These are phyloP conservation scores for Argyrosomus regius DNA, from an alignment of 2,797 vertebrate species.

Conservation along the genomic window DNA sequence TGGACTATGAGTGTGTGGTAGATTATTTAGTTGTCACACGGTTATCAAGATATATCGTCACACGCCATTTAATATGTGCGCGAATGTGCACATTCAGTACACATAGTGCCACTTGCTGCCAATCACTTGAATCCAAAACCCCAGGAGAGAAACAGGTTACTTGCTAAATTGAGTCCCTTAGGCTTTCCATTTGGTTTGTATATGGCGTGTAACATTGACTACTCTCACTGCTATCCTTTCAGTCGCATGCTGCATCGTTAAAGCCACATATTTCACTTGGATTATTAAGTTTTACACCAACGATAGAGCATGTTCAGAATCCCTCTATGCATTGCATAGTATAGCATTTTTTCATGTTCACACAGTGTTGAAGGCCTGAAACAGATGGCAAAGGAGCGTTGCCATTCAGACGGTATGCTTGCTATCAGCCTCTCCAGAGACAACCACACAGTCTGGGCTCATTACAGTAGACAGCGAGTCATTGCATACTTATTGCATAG, in stretches of 20 bases:
- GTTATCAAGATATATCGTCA: conserved; percentile 46
- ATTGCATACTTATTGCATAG: conserved; percentile 81
- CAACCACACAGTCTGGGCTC: conserved; percentile 70
- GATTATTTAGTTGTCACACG: conserved; percentile 58
- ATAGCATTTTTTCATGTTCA: conserved; percentile 44
- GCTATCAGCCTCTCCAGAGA: conserved; percentile 72
- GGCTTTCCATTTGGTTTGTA: conserved; percentile 66
- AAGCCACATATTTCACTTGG: conserved; percentile 46
- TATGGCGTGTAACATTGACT: conserved; percentile 46
- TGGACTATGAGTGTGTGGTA: conserved; percentile 37
- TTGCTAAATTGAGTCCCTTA: conserved; percentile 76
- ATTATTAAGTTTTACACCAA: conserved; percentile 43
- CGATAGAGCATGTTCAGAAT: conserved; percentile 27
- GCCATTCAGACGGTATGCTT: conserved; percentile 64
- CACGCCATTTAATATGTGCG: conserved; percentile 29
- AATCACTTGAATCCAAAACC: conserved; percentile 63
- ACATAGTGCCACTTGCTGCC: conserved; percentile 62
- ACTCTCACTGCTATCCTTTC: conserved; percentile 33
- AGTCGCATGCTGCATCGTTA: conserved; percentile 36
- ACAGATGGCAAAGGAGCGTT: conserved; percentile 67
- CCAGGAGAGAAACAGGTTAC: conserved; percentile 64
- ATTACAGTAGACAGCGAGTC: conserved; percentile 78
- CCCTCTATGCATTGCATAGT: conserved; percentile 35
- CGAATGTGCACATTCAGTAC: conserved; percentile 28
- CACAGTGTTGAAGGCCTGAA: conserved; percentile 39